Evolutionary conservation across 2,113 vertebrate genomes (phyloP).

Genomic region (Thunnus maccoyii): DNA sequence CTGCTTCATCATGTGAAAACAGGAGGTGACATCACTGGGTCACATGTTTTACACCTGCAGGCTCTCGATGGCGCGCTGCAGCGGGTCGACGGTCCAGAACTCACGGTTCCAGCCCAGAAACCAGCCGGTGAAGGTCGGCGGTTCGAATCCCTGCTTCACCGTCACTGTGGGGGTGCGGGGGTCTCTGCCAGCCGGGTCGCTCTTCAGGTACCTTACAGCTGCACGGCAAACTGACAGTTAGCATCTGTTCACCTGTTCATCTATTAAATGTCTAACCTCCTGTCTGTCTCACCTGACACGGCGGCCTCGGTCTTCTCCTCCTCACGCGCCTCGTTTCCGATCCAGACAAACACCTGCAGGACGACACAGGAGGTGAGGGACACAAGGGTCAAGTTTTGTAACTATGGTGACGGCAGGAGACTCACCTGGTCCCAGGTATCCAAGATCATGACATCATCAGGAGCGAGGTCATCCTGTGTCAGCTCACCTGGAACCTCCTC

Average conservation of each 20-base stretch:
- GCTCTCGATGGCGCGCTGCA: constrained; percentile 82
- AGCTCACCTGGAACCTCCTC: constrained; percentile 94
- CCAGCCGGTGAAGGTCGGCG: constrained; percentile 92
- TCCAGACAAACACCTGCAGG: constrained; percentile 92
- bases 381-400: not conserved
- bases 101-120: constrained; percentile 91
- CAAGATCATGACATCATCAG: constrained; percentile 94
- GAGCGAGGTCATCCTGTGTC: constrained; percentile 92
- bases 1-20: not conserved
- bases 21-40: constrained; percentile 33
- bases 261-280: not conserved
- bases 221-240: constrained; percentile 9
- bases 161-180: constrained; percentile 82
- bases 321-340: constrained; percentile 90
- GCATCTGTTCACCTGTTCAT: not conserved
- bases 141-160: constrained; percentile 89
- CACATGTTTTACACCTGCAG: constrained; percentile 58
- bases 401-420: not conserved
- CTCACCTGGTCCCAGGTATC: constrained; percentile 93
- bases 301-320: constrained; percentile 88
- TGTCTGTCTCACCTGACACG: constrained; percentile 84
- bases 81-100: constrained; percentile 87
- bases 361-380: not conserved
- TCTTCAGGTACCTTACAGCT: constrained; percentile 90
- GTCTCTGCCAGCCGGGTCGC: constrained; percentile 86